Evolutionary conservation across 1,140 invertebrate species (phyloP).

Genomic region (Drosophila tropicalis): DNA sequence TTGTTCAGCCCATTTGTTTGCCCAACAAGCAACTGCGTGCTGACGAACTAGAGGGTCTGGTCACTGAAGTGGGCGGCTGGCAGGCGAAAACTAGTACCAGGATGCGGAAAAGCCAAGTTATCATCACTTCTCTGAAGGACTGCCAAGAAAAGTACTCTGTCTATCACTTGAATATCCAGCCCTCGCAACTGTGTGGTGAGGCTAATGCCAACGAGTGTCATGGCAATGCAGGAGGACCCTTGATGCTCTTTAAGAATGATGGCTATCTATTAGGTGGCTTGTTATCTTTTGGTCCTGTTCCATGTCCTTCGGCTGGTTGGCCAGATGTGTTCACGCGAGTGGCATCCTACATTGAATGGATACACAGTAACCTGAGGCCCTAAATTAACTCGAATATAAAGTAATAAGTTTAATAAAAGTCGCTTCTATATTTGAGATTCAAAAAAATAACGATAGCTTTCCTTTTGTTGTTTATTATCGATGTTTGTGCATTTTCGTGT

Average conservation of each 20-base stretch:
- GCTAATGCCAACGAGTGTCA: slow-evolving; percentile 52
- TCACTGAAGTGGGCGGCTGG: slow-evolving; percentile 91
- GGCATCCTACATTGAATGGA: slow-evolving; percentile 66
- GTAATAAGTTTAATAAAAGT: no score
- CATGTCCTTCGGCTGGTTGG: slow-evolving; percentile 87
- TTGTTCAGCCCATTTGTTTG: slow-evolving; percentile 91
- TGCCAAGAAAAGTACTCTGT: slow-evolving; percentile 55
- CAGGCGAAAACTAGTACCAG: slow-evolving; percentile 87
- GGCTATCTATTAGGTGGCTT: slow-evolving; percentile 85
- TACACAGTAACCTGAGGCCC: slow-evolving; percentile 43
- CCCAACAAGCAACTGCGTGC: slow-evolving; percentile 84
- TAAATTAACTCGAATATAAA: slow-evolving; percentile 11
- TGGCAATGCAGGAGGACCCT: slow-evolving; percentile 86
- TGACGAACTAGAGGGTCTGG: slow-evolving; percentile 83
- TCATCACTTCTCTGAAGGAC: slow-evolving; percentile 39
- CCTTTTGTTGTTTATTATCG: no score
- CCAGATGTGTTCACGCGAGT: slow-evolving; percentile 91
- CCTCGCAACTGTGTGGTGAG: slow-evolving; percentile 53
- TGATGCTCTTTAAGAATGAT: slow-evolving; percentile 80
- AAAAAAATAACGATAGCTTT: no score
- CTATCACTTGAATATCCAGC: slow-evolving; percentile 29
- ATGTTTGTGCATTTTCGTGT: no score
- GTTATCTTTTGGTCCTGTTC: slow-evolving; percentile 89
- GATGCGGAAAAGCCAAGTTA: slow-evolving; percentile 84
- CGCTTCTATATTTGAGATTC: neutral